Evolutionary conservation across 1,140 invertebrate genomes (phyloP).

Genomic region (Periplaneta americana): DNA sequence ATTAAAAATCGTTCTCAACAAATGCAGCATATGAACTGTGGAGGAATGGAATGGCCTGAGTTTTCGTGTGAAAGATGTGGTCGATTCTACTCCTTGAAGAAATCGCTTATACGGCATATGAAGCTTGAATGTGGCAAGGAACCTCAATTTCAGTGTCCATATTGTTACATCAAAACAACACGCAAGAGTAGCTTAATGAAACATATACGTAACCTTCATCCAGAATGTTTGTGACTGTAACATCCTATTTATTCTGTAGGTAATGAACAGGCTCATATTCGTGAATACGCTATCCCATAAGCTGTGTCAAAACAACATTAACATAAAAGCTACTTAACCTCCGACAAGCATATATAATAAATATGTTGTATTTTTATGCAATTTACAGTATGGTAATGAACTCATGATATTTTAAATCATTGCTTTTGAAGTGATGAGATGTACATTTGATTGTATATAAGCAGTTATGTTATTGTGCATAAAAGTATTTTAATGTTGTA

Average conservation of each 20-base stretch:
- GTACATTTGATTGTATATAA: no score
- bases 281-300: no score
- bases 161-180: not conserved
- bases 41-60: not conserved
- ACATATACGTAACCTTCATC: not conserved
- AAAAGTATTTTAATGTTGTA: no score
- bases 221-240: not conserved
- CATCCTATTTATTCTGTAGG: not conserved
- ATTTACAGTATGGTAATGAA: no score
- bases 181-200: not conserved
- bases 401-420: no score
- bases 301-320: no score
- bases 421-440: no score
- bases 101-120: not conserved
- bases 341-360: no score
- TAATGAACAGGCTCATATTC: no score
- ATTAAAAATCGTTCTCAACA: not conserved
- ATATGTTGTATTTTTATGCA: no score
- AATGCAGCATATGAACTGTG: not conserved
- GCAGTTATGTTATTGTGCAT: no score
- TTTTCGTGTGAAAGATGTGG: not conserved
- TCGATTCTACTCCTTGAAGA: not conserved
- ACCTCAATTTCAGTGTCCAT: not conserved
- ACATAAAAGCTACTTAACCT: no score
- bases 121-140: not conserved